Conservation (phyloP, 2,113 vertebrate genomes). For the Grus americana region DNA sequence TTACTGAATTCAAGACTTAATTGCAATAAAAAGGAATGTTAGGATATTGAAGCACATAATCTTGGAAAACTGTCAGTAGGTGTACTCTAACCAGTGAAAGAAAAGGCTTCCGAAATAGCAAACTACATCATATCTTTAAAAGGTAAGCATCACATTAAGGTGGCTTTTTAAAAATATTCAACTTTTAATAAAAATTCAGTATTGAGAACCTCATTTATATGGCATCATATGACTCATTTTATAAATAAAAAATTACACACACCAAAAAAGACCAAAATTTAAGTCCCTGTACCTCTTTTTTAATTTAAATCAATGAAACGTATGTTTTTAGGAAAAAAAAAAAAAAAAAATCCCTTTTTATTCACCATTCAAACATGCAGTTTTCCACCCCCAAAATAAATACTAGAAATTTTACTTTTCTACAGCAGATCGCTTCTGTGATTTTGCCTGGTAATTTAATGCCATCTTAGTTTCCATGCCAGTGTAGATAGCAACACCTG, state of each 20-base stretch:
- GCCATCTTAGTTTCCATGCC: conserved; percentile 99
- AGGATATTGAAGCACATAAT: background rate
- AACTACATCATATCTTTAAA: background rate
- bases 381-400: background rate
- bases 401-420: conserved; percentile 86
- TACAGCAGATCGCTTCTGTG: conserved; percentile 98
- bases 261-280: background rate
- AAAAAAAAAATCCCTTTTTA: background rate
- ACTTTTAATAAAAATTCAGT: background rate
- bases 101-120: background rate
- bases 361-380: background rate
- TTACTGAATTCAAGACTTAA: background rate
- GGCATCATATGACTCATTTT: background rate
- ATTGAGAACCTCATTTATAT: background rate
- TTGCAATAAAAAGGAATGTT: background rate
- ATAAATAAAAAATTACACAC: background rate
- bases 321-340: background rate
- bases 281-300: background rate
- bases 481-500: conserved; percentile 95
- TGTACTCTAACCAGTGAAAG: background rate
- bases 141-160: background rate
- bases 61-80: background rate
- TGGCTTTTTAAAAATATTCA: background rate
- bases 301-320: background rate
- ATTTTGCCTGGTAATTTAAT: conserved; percentile 96